Percentiles rank a stretch among this genome's conserved stretches.
These are phyloP conservation scores for Nyleta sp. DNA, from an alignment of 2,888 invertebrate species.

Conservation along the genomic window DNA sequence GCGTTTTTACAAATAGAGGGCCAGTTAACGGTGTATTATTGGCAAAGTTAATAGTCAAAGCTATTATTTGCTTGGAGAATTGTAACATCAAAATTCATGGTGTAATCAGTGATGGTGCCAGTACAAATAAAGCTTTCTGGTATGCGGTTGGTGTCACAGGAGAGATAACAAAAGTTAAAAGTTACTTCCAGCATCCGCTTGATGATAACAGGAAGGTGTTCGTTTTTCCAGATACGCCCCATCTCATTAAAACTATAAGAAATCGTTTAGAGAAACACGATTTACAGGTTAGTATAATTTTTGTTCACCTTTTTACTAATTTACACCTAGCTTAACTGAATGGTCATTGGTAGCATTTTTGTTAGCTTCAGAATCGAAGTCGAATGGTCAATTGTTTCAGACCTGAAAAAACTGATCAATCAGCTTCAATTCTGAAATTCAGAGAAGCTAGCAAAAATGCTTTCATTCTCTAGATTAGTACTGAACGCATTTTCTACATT, in stretches of 20 bases:
- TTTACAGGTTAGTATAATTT: no score
- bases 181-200: background rate
- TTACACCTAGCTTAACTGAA: no score
- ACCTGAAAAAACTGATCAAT: no score
- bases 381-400: no score
- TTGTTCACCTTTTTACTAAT: no score
- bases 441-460: no score
- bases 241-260: background rate
- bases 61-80: background rate
- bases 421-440: no score
- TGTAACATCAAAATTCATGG: conserved; percentile 1
- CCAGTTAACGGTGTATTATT: background rate
- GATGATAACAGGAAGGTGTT: background rate
- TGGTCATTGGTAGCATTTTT: no score
- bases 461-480: no score
- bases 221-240: background rate
- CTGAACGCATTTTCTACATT: no score
- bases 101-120: background rate
- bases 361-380: no score
- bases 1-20: conserved; percentile 2
- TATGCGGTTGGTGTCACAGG: background rate
- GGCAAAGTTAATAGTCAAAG: conserved; percentile 1
- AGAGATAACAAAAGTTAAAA: background rate
- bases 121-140: conserved; percentile 8
- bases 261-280: background rate